Evolutionary conservation across 2,113 vertebrate species (phyloP), one percentile per base, ranked within the genome.

Genomic region (Maylandia zebra): DNA sequence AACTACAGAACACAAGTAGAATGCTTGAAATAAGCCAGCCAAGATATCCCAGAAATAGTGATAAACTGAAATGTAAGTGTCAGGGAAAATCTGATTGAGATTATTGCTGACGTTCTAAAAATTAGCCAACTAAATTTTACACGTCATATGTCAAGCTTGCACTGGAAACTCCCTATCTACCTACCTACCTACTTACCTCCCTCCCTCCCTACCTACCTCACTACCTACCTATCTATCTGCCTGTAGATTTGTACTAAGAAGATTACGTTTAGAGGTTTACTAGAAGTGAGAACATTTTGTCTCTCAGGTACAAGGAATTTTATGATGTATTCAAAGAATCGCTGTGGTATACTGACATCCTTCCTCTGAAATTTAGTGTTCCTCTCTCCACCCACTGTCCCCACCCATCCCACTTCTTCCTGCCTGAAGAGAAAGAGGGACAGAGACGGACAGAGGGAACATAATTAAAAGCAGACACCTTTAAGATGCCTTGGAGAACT

Each of bases 321-420:
- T 59, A 59, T 3, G 0, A 9, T n/a, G 10, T 57, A 56, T 13
- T 27, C 36, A 87, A 83, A 85, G 50, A 86, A 85, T 11, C 64
- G 24, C 48, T 74, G 78, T 19, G 12, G 16, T 24, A 32, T 22
- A 7, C 41, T 48, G 36, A 50, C 59, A 81, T 88, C 80, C 83
- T 24, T 82, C 69, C 16, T 11, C 30, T 55, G 66, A 78, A 56
- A 48, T 85, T 34, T 74, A 87, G 50, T 38, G 76, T 74, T 81
- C 14, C 36, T 88, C 34, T 80, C 91, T 87, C 94, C 91, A 34
- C 91, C 94, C 91, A 87, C 59, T 52, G 76, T 87, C 92, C 89
- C 91, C 92, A 91, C 94, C 94, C 92, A 89, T 82, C 30, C 19
- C 38, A 57, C 36, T 19, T 43, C 74, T 81, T 88, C 50, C 85